Evolutionary conservation across 2,113 vertebrate genomes (phyloP).

Genomic region (Labeo rohita): DNA sequence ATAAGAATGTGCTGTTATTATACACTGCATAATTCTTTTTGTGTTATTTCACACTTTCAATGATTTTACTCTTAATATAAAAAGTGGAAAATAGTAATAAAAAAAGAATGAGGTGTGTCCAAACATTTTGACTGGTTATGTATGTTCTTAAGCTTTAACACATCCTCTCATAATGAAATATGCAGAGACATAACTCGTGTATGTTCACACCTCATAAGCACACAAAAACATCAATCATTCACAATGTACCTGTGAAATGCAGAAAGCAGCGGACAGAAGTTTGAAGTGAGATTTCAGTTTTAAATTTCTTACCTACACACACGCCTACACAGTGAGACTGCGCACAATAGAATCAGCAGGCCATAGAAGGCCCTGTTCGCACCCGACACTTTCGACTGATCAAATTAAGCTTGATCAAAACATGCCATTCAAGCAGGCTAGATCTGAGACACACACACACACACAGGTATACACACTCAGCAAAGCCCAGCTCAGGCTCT

Average conservation of each 20-base stretch:
- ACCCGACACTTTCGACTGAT: slow-evolving; percentile 73
- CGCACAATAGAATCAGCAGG: slow-evolving; percentile 70
- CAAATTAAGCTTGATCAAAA: slow-evolving; percentile 81
- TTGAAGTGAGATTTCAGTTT: neutral
- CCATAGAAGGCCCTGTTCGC: slow-evolving; percentile 74
- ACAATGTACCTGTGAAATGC: slow-evolving; percentile 48
- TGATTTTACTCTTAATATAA: neutral
- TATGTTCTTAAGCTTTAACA: neutral
- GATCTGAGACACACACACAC: slow-evolving; percentile 50
- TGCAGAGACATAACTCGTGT: neutral
- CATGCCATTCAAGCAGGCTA: slow-evolving; percentile 75
- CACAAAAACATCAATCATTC: slow-evolving; percentile 70
- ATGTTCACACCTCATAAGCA: slow-evolving; percentile 45
- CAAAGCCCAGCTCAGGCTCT: slow-evolving; percentile 57
- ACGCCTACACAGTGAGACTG: slow-evolving; percentile 23
- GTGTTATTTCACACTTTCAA: neutral
- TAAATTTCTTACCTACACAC: slow-evolving; percentile 45
- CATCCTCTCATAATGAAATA: neutral
- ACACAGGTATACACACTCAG: slow-evolving; percentile 41
- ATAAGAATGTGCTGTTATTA: neutral
- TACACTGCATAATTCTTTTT: neutral
- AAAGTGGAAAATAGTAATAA: neutral
- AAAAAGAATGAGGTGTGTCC: neutral
- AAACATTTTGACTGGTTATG: neutral
- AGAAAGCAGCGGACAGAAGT: neutral